Evolutionary conservation across 2,888 invertebrate species (phyloP), one percentile per base, ranked within the genome.

Genomic region (Unio pictorum): DNA sequence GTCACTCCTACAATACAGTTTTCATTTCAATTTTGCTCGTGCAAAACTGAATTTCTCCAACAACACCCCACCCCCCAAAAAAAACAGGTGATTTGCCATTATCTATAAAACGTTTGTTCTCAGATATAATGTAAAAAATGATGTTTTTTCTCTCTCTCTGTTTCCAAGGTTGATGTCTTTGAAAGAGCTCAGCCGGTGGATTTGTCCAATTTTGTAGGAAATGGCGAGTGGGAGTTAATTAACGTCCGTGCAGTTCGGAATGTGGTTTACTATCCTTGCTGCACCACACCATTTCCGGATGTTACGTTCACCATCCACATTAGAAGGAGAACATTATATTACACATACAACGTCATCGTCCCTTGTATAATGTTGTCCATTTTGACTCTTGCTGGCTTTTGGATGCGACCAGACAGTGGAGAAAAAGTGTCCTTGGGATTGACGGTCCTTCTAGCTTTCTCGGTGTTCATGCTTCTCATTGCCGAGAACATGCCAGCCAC

Each of bases 271-370:
- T 89, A 89, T 69, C 84, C 86, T 1, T 89, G 89, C 76, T 89
- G 89, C 65, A 79, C 82, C 0, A 88, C 88, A 66, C 87, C 88
- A 0, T 89, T 87, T 72, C 87, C 88, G 30, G 89, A 89, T 74
- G 88, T 89, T 56, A 92, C 91, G 20, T 91, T 92, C 77, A 90
- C 89, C 64, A 86, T 92, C 57, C 90, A 91, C 72, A 91, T 92
- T 64, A 88, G 92, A 8, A 82, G 92, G 17, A 90, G 91, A 81
- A 91, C 88, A 0, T 79, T 88, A 34, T 87, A 88, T 74, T 87
- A 88, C 78, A 85, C 85, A 23, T 85, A 86, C 73, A 90, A 90
- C 78, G 85, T 90, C 67, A 89, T 91, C 70, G 87, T 90, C 58
- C 91, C 91, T 11, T 90, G 90, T 58, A 86, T 90, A 6, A 90